Evolutionary conservation across 2,113 vertebrate species (phyloP).

Genomic region (Onychostoma macrolepis): DNA sequence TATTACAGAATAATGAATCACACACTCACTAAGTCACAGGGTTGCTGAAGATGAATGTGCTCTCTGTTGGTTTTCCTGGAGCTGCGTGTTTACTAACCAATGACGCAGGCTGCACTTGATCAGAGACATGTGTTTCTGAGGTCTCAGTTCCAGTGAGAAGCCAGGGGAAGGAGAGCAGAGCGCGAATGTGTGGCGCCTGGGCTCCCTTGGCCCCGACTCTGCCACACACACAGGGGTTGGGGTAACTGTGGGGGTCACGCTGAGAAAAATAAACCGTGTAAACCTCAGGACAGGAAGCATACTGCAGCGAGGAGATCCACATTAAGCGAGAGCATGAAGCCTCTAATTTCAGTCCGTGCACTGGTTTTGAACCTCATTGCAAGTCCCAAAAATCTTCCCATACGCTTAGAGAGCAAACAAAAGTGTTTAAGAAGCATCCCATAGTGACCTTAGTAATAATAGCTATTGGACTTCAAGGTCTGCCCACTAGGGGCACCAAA

Average conservation of each 20-base stretch:
- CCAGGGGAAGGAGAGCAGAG: constrained; percentile 42
- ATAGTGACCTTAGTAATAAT: not conserved
- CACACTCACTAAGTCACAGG: constrained; percentile 79
- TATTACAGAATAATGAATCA: constrained; percentile 83
- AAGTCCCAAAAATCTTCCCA: not conserved
- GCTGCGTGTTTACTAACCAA: constrained; percentile 81
- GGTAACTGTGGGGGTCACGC: constrained; percentile 46
- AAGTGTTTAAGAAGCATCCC: not conserved
- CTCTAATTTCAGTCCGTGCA: constrained; percentile 20
- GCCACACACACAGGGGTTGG: constrained; percentile 62
- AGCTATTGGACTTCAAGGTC: not conserved
- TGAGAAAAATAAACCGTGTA: constrained; percentile 63
- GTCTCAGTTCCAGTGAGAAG: constrained; percentile 58
- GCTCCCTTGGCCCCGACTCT: constrained; percentile 45
- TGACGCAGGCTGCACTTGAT: constrained; percentile 82
- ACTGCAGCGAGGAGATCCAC: constrained; percentile 56
- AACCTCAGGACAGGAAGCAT: constrained; percentile 69
- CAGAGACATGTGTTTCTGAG: constrained; percentile 80
- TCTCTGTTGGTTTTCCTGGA: constrained; percentile 83
- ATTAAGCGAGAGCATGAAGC: constrained; percentile 16
- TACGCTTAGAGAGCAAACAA: not conserved
- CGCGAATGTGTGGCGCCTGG: constrained; percentile 70
- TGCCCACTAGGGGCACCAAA: not conserved
- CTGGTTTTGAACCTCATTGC: not conserved
- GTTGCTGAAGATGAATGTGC: constrained; percentile 79